phyloP scores from a whole-genome alignment of 2,113 vertebrate genomes.

The Gasterosteus nipponicus region DNA sequence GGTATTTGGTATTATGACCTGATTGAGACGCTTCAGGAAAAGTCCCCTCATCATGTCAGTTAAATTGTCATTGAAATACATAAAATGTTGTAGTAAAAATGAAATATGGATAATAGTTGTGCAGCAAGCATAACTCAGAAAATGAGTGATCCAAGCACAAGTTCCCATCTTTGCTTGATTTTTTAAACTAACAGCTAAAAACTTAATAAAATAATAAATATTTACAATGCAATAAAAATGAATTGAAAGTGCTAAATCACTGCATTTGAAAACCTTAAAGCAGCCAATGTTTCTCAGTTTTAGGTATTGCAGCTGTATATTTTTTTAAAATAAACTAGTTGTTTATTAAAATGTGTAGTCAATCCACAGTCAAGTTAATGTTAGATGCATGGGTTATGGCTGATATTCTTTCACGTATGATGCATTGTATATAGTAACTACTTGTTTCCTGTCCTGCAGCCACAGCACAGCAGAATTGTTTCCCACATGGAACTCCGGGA shows the following conservation, averaged over 20 bases:
- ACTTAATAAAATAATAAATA: neutral
- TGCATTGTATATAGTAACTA: neutral
- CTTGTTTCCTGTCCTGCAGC: no score
- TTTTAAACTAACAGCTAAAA: neutral
- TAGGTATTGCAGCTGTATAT: neutral
- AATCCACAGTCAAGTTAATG: neutral
- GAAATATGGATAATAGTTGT: neutral
- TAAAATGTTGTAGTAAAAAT: neutral
- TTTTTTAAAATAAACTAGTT: neutral
- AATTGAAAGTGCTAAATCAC: neutral
- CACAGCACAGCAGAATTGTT: neutral
- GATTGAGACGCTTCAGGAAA: no score
- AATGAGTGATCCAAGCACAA: neutral
- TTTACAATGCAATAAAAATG: neutral
- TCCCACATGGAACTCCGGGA: neutral
- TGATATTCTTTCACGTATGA: neutral
- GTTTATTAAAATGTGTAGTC: neutral
- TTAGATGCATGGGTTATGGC: no score
- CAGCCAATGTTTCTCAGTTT: neutral
- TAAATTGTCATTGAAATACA: neutral
- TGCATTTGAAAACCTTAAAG: neutral
- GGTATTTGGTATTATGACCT: neutral
- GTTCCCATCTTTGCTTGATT: neutral
- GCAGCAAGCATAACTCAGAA: neutral
- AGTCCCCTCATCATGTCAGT: neutral